Conservation (phyloP, 1,140 invertebrate genomes). For the Stenopsyche tienmushanensis region DNA sequence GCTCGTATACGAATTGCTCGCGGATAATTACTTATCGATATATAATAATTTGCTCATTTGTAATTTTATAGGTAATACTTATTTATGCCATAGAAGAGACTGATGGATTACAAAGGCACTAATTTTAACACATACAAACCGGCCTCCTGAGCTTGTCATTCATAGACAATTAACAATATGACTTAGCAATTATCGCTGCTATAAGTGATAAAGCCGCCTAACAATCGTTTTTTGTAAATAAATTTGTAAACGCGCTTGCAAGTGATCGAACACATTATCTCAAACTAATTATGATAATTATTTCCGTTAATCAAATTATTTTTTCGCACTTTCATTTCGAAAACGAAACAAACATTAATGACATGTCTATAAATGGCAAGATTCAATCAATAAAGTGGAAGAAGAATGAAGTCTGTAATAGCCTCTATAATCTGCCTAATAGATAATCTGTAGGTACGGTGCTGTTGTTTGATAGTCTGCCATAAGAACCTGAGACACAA, state of each 20-base stretch:
- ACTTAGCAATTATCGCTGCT: conserved; percentile 34
- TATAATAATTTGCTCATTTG: conserved; percentile 24
- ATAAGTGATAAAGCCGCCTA: conserved; percentile 29
- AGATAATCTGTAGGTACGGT: too few relatives aligned
- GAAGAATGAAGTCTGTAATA: background rate
- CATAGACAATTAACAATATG: conserved; percentile 42
- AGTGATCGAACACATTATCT: background rate
- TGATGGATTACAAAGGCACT: conserved; percentile 36
- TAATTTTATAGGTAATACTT: conserved; percentile 22
- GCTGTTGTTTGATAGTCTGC: too few relatives aligned
- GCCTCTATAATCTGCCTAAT: too few relatives aligned
- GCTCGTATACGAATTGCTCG: background rate
- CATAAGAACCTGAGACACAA: too few relatives aligned
- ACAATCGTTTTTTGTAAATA: conserved; percentile 11
- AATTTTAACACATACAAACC: conserved; percentile 36
- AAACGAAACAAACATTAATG: too few relatives aligned
- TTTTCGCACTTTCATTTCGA: too few relatives aligned
- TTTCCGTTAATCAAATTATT: too few relatives aligned
- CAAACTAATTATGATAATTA: too few relatives aligned
- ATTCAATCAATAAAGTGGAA: background rate
- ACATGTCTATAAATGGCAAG: too few relatives aligned
- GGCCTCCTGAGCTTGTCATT: conserved; percentile 33
- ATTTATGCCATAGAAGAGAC: conserved; percentile 6
- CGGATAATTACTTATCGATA: conserved; percentile 22
- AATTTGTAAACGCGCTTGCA: background rate